Base-by-base conservation (phyloP, 2,797 vertebrate species). In the Tapirus indicus region DNA sequence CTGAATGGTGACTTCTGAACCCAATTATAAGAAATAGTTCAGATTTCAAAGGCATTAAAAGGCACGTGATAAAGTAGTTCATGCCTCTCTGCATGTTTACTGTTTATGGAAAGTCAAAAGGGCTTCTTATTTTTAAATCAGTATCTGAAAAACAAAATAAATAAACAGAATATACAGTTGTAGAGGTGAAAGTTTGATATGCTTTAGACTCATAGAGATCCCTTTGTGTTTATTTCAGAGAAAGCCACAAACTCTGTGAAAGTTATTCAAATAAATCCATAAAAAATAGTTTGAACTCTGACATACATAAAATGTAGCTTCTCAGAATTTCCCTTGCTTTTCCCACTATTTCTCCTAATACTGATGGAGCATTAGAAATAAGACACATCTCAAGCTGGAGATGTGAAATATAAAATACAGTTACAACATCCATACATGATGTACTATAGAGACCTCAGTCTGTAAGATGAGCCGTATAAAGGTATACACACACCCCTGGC, bases 161-260 rank as follows among this genome's bases (percentile, higher is more conserved):
- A 82, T 0, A 85, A 82, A 11, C 3, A 60, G 38, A 32, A 79
- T 29, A 62, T 7, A 66, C 20, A 56, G 1, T 17, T 79, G 6
- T 12, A 54, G 4, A 79, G 21, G 17, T 21, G 2, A 58, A 85
- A 58, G 27, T 21, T 74, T 58, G 5, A 38, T 49, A 74, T 16
- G 7, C 10, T 64, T 54, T 88, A 90, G 69, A 89, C n/a, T 96
- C 18, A 69, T 10, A 69, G 27, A 64, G 18, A 66, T 7, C 2
- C 20, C n/a, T 44, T 23, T 58, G 49, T 78, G 23, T 29, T 95
- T 82, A 82, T 92, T 89, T 96, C 35, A 92, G n/a, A 82, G 41
- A 91, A 54, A 68, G 27, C 0, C 32, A 20, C 9, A 94, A 86
- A 80, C 6, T 84, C 38, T 78, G 6, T 25, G 29, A 44, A 62